Evolutionary conservation across 2,888 invertebrate genomes (phyloP).

Genomic region (Polylopha cassiicola): DNA sequence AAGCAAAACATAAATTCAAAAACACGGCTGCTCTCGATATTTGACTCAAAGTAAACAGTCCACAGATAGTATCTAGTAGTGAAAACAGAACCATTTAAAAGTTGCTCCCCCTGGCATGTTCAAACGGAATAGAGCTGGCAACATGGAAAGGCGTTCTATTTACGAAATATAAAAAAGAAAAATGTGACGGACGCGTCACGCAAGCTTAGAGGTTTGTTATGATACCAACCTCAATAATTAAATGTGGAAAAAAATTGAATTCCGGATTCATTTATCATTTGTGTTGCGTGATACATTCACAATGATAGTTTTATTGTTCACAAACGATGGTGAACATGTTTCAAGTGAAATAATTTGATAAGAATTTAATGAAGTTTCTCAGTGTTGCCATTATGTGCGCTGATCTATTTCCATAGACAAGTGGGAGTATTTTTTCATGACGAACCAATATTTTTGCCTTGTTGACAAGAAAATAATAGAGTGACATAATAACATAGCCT

Average conservation of each 20-base stretch:
- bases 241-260: conserved; percentile 18
- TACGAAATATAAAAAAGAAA: conserved; percentile 15
- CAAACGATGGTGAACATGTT: conserved; percentile 10
- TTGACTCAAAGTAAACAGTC: conserved; percentile 23
- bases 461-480: too few relatives aligned
- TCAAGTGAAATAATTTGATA: too few relatives aligned
- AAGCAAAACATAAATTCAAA: conserved; percentile 12
- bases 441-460: too few relatives aligned
- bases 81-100: conserved; percentile 29
- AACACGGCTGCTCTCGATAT: conserved; percentile 8
- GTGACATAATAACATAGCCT: too few relatives aligned
- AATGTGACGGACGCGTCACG: conserved; percentile 36
- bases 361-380: too few relatives aligned
- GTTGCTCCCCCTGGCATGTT: conserved; percentile 41
- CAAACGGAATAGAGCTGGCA: conserved; percentile 34
- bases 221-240: conserved; percentile 17
- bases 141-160: conserved; percentile 33
- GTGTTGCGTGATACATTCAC: conserved; percentile 15
- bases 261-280: conserved; percentile 21
- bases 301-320: conserved; percentile 17
- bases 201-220: conserved; percentile 26
- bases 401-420: too few relatives aligned
- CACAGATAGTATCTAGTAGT: conserved; percentile 34
- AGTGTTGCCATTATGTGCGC: too few relatives aligned
- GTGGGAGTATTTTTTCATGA: too few relatives aligned